Base-by-base conservation (phyloP, 2,797 vertebrate genomes). In the Sorex maritimensis region DNA sequence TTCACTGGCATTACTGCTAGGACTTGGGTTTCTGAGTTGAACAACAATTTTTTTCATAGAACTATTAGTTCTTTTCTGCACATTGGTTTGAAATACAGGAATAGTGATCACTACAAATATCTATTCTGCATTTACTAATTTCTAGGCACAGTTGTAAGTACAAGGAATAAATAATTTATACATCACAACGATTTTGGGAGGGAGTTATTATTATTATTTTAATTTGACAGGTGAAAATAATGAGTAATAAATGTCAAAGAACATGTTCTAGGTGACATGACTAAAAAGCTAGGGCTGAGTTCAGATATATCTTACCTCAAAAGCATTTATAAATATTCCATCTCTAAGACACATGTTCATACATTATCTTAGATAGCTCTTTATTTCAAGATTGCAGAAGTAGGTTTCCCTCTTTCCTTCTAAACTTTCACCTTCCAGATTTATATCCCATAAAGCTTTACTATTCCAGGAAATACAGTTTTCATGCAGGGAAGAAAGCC, bases 141-240 rank as follows among this genome's bases (percentile, higher is more conserved):
- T 0, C 24, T 58, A 49, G 24, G 5, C 41, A 75, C 30, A 75
- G 2, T 52, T 75, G 17, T 80, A 58, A 83, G 34, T 71, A 65
- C 80, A 68, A 24, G 13, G 9, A 30, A 21, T n/a, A 14, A 28
- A 78, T 78, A 12, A 74, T 75, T 73, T 52, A 88, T 65, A 55
- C 11, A 12, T 74, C 58, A 67, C 10, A 77, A 75, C 46, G 79
- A 52, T 67, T 93, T 91, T 75, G 61, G 38, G 79, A 93, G 38
- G 13, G 17, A 91, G 26, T 14, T 77, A 24, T 63, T 79, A 61
- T 52, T 78, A 65, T 75, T 74, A 23, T 34, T 28, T 93, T 63
- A 44, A 68, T 75, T 88, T 95, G 86, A 71, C 52, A 81, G 81
- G 41, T 91, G 5, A 28, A 78, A 21, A 8, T 84, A 77, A 81